Percentiles rank a stretch among this genome's conserved stretches.
Conservation (phyloP, 2,888 invertebrate species). For the Chrysolina oricalcia region DNA sequence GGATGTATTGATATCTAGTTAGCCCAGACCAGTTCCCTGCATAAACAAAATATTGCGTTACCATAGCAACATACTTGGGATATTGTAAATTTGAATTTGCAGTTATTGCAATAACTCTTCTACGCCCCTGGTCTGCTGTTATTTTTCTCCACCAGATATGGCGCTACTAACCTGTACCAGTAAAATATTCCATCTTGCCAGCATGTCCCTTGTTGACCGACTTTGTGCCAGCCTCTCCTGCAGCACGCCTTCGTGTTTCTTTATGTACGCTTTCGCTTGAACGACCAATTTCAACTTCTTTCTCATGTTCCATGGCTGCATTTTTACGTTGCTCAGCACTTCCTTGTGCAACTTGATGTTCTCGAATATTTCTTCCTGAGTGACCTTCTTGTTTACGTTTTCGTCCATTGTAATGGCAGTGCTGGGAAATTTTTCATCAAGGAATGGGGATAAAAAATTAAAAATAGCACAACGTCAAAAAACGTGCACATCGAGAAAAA, state of each 20-base stretch:
- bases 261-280: constrained; percentile 90
- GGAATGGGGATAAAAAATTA: neutral
- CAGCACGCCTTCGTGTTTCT: constrained; percentile 91
- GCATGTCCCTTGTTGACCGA: constrained; percentile 87
- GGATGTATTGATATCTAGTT: too few relatives aligned
- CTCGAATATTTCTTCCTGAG: constrained; percentile 91
- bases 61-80: too few relatives aligned
- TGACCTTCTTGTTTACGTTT: constrained; percentile 76
- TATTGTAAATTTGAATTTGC: too few relatives aligned
- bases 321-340: constrained; percentile 88
- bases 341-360: constrained; percentile 94
- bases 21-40: too few relatives aligned
- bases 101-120: too few relatives aligned
- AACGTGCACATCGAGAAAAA: neutral
- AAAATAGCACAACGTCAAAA: neutral
- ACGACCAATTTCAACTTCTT: constrained; percentile 87
- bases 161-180: constrained; percentile 80
- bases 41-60: too few relatives aligned
- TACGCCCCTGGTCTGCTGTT: too few relatives aligned
- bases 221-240: constrained; percentile 93
- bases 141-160: neutral
- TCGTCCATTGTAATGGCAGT: constrained; percentile 88
- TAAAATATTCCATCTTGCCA: constrained; percentile 88
- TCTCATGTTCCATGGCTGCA: constrained; percentile 88
- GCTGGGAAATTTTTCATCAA: constrained; percentile 69